phyloP scores from a whole-genome alignment of 2,797 vertebrate species.

The Tolypeutes matacus region DNA sequence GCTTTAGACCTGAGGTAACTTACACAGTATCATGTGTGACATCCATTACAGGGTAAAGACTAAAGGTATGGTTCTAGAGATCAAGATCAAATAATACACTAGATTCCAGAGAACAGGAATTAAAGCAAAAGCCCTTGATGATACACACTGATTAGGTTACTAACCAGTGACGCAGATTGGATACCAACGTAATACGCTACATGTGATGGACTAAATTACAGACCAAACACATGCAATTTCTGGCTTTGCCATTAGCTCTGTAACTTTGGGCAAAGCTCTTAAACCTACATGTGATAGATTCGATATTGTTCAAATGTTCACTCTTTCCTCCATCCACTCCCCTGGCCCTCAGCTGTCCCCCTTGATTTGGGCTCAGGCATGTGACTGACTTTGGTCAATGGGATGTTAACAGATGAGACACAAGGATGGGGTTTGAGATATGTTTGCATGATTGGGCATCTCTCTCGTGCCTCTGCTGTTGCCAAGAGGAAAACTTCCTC shows the following conservation, averaged over 20 bases:
- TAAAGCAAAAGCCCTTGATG: not conserved
- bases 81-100: not conserved
- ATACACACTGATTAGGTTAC: not conserved
- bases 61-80: not conserved
- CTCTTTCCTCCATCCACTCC: not conserved
- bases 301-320: not conserved
- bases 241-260: not conserved
- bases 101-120: not conserved
- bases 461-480: not conserved
- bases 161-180: not conserved
- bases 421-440: not conserved
- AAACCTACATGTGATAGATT: not conserved
- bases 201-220: not conserved
- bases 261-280: not conserved
- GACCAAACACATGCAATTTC: not conserved
- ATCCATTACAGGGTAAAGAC: not conserved
- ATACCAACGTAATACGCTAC: not conserved
- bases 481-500: not conserved
- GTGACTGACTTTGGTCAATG: not conserved
- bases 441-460: not conserved
- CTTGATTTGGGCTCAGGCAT: not conserved
- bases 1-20: not conserved
- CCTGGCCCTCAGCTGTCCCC: not conserved
- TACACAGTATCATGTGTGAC: rapidly evolving
- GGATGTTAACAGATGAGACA: not conserved